These are phyloP conservation scores for Mayetiola destructor DNA, from an alignment of 2,888 invertebrate genomes.

Conservation along the genomic window DNA sequence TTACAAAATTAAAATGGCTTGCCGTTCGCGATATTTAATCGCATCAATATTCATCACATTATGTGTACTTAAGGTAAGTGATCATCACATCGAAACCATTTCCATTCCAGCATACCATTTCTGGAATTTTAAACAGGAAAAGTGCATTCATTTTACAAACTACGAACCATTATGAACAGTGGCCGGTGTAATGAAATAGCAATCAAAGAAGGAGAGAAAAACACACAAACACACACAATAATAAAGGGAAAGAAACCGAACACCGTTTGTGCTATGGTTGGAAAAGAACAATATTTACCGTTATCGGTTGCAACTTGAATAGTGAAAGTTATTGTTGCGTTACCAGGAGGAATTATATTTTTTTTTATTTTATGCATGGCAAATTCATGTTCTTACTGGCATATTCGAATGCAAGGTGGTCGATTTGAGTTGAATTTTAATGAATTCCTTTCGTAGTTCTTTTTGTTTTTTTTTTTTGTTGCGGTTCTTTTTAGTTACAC, in stretches of 20 bases:
- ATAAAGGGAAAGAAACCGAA: background rate
- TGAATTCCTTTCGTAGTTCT: background rate
- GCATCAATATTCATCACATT: conserved; percentile 30
- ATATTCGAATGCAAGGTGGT: conserved; percentile 7
- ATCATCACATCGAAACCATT: background rate
- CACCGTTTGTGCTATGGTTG: background rate
- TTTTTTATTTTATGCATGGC: background rate
- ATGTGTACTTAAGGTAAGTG: conserved; percentile 33
- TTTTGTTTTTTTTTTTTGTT: background rate
- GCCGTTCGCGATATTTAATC: conserved; percentile 29
- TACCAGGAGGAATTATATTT: background rate
- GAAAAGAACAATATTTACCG: conserved; percentile 6
- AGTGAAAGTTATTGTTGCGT: conserved; percentile 11
- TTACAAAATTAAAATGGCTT: conserved; percentile 10
- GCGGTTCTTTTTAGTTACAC: background rate
- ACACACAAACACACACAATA: background rate
- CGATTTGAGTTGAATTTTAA: background rate
- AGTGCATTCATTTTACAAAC: background rate
- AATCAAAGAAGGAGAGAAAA: background rate
- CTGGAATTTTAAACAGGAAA: background rate
- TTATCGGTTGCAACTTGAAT: conserved; percentile 8
- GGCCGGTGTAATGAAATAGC: too few species aligned
- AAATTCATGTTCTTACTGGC: background rate
- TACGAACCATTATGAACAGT: too few species aligned
- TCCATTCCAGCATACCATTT: background rate